Percentiles rank a stretch among this genome's conserved stretches.
phyloP scores from a whole-genome alignment of 2,113 vertebrate genomes.

The Chloroceryle aenea region DNA sequence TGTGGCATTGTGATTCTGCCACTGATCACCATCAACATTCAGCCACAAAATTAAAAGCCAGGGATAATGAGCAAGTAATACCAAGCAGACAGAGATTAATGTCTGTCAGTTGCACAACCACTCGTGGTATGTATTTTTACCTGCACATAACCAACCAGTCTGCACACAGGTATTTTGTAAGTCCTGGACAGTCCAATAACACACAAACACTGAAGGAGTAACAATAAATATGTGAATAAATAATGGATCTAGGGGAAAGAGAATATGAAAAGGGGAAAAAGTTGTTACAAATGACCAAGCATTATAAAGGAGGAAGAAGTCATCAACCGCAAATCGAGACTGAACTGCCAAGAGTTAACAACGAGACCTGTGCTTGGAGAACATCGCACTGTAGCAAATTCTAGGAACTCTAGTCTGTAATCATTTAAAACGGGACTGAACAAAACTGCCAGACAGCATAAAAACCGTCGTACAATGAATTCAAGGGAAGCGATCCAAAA shows the following conservation, averaged over 20 bases:
- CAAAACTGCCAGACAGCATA: not conserved
- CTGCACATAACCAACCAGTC: not conserved
- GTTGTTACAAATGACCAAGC: not conserved
- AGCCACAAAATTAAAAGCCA: not conserved
- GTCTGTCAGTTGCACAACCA: not conserved
- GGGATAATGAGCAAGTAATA: not conserved
- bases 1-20: fast-evolving
- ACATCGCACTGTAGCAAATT: fast-evolving
- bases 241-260: too few relatives aligned
- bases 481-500: not conserved
- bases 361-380: not conserved
- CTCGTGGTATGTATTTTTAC: not conserved
- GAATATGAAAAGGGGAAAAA: fast-evolving
- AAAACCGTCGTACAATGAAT: fast-evolving
- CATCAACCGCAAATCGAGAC: not conserved
- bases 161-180: fast-evolving
- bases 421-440: not conserved
- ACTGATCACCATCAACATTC: not conserved
- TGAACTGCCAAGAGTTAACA: not conserved
- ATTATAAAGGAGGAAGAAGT: not conserved
- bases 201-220: not conserved
- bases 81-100: not conserved
- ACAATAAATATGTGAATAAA: not conserved
- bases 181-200: not conserved
- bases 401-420: not conserved